Evolutionary conservation across 2,888 invertebrate species (phyloP), one percentile per base, ranked within the genome.

Genomic region (Spodoptera picta): DNA sequence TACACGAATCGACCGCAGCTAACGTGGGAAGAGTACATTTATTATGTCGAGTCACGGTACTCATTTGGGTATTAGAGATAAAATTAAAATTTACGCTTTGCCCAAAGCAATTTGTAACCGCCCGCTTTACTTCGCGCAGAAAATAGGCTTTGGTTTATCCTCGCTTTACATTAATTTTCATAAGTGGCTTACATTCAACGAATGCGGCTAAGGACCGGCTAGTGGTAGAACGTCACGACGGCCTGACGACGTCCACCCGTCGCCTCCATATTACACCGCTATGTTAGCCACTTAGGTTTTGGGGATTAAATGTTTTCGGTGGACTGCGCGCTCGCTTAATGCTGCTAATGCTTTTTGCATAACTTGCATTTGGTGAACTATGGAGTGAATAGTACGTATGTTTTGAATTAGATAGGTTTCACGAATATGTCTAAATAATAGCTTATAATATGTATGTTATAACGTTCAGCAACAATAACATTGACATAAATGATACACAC

Each of bases 51-150:
- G 93, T 93, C 94, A 93, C 92, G 93, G 89, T 89, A 90, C 93
- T 93, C 93, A 93, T 93, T 94, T 92, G 93, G 93, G 92, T 93
- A 93, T 93, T 93, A 94, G 92, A 94, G 94, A 94, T 94, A 94
- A 94, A 93, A 94, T 94, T 94, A 94, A 94, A 93, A 94, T 94
- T 93, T 93, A 94, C 94, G 93, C 93, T 92, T 91, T 92, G 93
- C 93, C 93, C 92, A 92, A 93, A 94, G 92, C 93, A 94, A 93
- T 93, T 94, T 94, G 94, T 94, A 92, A 92, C 92, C 92, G 90
- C 90, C 89, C 91, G 92, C 89, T 92, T 90, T 90, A 91, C 90
- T 91, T 90, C 90, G 90, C 90, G 92, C 90, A 92, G 93, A 93
- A 94, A 93, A 94, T 91, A 93, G 92, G 93, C 93, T 93, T 92